phyloP scores from a whole-genome alignment of 2,113 vertebrate genomes.

The Gallinago paraguaiae region DNA sequence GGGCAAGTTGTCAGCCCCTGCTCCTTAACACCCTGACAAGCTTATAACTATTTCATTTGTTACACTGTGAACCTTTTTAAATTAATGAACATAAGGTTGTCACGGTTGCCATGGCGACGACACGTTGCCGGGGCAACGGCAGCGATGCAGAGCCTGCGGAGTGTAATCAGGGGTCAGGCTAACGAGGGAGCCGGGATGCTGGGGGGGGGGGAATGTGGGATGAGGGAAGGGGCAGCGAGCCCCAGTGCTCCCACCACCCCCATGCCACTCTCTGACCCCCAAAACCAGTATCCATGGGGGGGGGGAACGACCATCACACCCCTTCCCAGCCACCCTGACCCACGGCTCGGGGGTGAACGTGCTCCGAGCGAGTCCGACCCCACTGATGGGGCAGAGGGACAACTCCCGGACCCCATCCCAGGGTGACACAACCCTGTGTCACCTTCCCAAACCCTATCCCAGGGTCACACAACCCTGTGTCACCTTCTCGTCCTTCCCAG shows the following conservation, averaged over 20 bases:
- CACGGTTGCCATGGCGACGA: constrained; percentile 67
- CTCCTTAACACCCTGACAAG: constrained; percentile 67
- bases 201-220: neutral
- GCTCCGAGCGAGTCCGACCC: fast-evolving
- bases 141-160: constrained; percentile 45
- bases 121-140: constrained; percentile 63
- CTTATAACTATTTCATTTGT: constrained; percentile 73
- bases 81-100: constrained; percentile 76
- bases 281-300: fast-evolving
- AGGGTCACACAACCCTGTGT: too few relatives aligned
- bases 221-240: neutral
- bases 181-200: neutral
- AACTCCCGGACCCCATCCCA: neutral
- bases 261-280: neutral
- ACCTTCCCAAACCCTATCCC: too few relatives aligned
- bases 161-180: constrained; percentile 67
- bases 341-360: fast-evolving
- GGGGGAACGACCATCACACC: fast-evolving
- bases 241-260: neutral
- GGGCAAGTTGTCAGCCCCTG: neutral
- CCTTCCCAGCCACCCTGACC: fast-evolving
- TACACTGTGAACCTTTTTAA: constrained; percentile 67
- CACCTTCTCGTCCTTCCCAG: too few relatives aligned
- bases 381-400: fast-evolving
- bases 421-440: fast-evolving